Evolutionary conservation across 2,797 vertebrate genomes (phyloP), one percentile per base, ranked within the genome.

Genomic region (Anguilla pacifica): DNA sequence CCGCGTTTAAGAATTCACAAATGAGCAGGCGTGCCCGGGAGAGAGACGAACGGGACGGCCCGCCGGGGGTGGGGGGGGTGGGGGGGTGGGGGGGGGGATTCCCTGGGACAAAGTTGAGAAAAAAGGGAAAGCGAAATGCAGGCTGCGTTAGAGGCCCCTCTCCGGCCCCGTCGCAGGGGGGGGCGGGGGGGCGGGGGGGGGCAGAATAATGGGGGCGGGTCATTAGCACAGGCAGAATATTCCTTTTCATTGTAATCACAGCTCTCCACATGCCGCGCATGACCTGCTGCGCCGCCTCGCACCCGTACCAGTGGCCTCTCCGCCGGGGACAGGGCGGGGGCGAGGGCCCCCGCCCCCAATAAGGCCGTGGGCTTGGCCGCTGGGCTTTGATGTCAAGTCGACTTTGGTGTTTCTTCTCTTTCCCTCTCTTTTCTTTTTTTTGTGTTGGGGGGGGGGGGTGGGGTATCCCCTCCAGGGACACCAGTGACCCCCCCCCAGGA

Each of bases 371-470:
- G 94, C 94, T 94, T 91, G 92, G 87, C 90, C 88, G n/a, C 59
- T 6, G 84, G 91, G 89, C 94, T 95, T 95, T 96, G 94, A 95
- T 95, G 95, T 94, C 89, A 35, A 91, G 82, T 88, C 92, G 89
- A 93, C 93, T 91, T 74, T 88, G 87, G 57, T 91, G 92, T 92
- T 91, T 92, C 91, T 51, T 92, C 43, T 35, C 74, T 43, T 64
- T 67, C 59, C 43, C 22, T 79, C 43, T 49, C 2, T 39, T 11
- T 35, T 13, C 22, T 22, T 35, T 25, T 35, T 25, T n/a, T n/a
- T n/a, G 31, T 10, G 51, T 51, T 53, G 81, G 89, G 0, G 49
- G 59, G 83, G 91, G 88, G 89, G 87, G 89, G n/a, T 61, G 67
- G 39, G 79, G 85, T 86, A 86, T 92, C 91, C 89, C 89, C 88